phyloP scores from a whole-genome alignment of 1,140 invertebrate species.

The Littorina saxatilis region DNA sequence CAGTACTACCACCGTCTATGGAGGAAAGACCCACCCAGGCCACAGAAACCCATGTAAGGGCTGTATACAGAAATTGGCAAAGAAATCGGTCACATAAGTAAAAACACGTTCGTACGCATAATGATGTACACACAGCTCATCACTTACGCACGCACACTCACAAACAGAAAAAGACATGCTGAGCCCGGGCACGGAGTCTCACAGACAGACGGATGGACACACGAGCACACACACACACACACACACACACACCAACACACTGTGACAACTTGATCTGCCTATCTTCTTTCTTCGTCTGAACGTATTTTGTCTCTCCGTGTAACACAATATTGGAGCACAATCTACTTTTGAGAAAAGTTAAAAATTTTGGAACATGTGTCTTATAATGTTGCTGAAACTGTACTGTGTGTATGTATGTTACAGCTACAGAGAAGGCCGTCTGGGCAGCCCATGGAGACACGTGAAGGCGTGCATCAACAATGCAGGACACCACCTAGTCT shows the following conservation, averaged over 20 bases:
- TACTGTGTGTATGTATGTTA: background rate
- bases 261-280: too few species aligned
- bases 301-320: too few species aligned
- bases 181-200: too few species aligned
- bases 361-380: too few species aligned
- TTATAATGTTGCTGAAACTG: too few species aligned
- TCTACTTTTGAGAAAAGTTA: too few species aligned
- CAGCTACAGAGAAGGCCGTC: slow-evolving; percentile 59
- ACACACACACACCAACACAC: too few species aligned
- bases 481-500: slow-evolving; percentile 61
- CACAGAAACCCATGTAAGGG: slow-evolving; percentile 42
- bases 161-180: too few species aligned
- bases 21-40: slow-evolving; percentile 40
- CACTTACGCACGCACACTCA: background rate
- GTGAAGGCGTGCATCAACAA: slow-evolving; percentile 60
- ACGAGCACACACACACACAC: background rate
- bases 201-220: background rate
- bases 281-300: too few species aligned
- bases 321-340: too few species aligned
- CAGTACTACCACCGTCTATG: slow-evolving; percentile 58
- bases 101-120: background rate
- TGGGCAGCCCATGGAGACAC: slow-evolving; percentile 65
- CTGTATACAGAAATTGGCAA: background rate
- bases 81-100: too few species aligned
- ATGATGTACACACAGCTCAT: background rate